Evolutionary conservation across 2,888 invertebrate genomes (phyloP).

Genomic region (Tupiocoris notatus): DNA sequence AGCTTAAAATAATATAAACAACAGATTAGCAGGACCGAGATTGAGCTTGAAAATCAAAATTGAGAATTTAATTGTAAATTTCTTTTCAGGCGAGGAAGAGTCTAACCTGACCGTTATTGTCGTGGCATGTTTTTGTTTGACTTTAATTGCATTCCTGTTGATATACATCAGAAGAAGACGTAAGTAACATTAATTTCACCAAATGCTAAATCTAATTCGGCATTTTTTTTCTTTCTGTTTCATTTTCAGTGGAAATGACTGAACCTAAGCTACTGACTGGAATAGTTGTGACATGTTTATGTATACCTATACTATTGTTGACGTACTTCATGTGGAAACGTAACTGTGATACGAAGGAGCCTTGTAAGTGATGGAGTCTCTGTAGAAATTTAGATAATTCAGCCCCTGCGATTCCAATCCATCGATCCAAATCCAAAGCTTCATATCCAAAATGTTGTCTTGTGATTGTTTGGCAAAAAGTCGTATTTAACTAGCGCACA

Average conservation of each 20-base stretch:
- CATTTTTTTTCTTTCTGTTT: constrained; percentile 6
- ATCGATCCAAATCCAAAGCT: too few species aligned
- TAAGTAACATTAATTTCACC: too few species aligned
- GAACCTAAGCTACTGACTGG: constrained; percentile 47
- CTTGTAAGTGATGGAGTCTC: constrained; percentile 46
- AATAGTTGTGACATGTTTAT: constrained; percentile 48
- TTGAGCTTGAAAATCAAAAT: too few species aligned
- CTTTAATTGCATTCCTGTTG: neutral
- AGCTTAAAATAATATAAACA: too few species aligned
- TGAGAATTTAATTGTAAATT: neutral
- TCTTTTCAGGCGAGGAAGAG: neutral
- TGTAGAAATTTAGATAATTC: too few species aligned
- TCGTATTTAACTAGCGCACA: too few species aligned
- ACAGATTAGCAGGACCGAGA: too few species aligned
- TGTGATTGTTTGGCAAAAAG: too few species aligned
- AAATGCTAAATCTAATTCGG: neutral
- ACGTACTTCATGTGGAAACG: constrained; percentile 49
- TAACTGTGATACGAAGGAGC: constrained; percentile 45
- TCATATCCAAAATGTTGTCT: too few species aligned
- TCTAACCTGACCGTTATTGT: neutral
- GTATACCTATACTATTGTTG: constrained; percentile 48
- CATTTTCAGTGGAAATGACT: constrained; percentile 48
- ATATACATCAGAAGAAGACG: neutral
- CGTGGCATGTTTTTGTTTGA: neutral
- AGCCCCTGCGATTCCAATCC: too few species aligned